Percentiles rank a stretch among this genome's conserved stretches.
These are phyloP conservation scores for Schizopygopsis pylzovi DNA, from an alignment of 2,797 vertebrate species.

Conservation along the genomic window DNA sequence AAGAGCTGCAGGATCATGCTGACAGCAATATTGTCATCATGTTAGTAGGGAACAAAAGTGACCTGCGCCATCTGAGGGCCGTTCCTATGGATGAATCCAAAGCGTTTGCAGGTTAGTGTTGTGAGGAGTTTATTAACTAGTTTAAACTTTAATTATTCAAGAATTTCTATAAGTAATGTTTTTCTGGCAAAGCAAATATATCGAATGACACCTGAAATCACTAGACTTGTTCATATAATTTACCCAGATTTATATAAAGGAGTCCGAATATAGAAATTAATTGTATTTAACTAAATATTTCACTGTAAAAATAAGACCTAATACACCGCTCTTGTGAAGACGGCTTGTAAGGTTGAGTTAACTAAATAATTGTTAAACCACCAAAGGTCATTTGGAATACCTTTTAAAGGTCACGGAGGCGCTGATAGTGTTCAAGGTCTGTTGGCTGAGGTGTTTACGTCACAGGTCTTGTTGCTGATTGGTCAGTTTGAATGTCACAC, in stretches of 20 bases:
- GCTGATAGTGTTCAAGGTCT: not conserved
- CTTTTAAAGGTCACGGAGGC: not conserved
- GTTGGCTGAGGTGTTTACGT: not conserved
- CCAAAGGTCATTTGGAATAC: not conserved
- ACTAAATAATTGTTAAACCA: not conserved
- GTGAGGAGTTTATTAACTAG: not conserved
- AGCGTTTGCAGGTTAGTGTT: constrained; percentile 80
- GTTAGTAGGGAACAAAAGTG: constrained; percentile 89
- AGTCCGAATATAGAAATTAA: not conserved
- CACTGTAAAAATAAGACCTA: not conserved
- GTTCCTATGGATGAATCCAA: constrained; percentile 85
- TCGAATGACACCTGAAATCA: not conserved
- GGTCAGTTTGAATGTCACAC: not conserved
- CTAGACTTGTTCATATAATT: not conserved
- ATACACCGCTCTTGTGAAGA: not conserved
- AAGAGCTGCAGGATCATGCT: constrained; percentile 88
- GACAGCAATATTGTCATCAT: constrained; percentile 89
- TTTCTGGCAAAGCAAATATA: not conserved
- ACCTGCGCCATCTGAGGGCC: constrained; percentile 84
- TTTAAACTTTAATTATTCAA: not conserved
- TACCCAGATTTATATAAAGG: not conserved
- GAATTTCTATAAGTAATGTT: not conserved
- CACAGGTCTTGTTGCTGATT: not conserved
- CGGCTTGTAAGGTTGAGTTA: not conserved
- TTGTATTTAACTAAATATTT: not conserved